phyloP scores from a whole-genome alignment of 2,797 vertebrate genomes.

The Tolypeutes matacus region DNA sequence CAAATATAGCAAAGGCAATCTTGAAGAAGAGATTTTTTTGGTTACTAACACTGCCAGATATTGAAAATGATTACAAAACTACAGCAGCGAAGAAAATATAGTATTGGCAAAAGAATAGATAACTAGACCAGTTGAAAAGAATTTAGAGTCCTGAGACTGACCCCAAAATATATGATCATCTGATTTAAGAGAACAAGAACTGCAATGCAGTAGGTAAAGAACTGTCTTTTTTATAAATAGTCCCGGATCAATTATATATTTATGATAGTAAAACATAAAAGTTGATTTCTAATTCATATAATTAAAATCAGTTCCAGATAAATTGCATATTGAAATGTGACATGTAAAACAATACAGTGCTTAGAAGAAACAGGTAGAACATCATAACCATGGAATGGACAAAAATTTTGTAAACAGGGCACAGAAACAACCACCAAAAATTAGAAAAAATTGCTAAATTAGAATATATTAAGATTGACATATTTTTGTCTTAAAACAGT shows the following conservation, averaged over 20 bases:
- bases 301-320: constrained; percentile 7
- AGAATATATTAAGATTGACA: constrained; percentile 30
- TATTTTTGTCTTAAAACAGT: background rate
- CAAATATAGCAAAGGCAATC: background rate
- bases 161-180: background rate
- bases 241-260: background rate
- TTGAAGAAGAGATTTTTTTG: constrained; percentile 46
- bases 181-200: constrained; percentile 24
- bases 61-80: constrained; percentile 26
- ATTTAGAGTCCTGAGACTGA: background rate
- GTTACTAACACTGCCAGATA: background rate
- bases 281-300: background rate
- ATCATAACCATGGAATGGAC: background rate
- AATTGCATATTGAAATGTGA: background rate
- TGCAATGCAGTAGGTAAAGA: background rate
- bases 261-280: background rate
- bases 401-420: background rate
- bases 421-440: background rate
- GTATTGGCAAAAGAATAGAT: background rate
- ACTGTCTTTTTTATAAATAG: background rate
- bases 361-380: constrained; percentile 49
- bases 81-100: constrained; percentile 11
- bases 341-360: background rate
- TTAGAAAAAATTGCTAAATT: background rate
- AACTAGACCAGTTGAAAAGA: background rate